Evolutionary conservation across 2,888 invertebrate genomes (phyloP), one percentile per base, ranked within the genome.

Genomic region (Byasa hedistus): DNA sequence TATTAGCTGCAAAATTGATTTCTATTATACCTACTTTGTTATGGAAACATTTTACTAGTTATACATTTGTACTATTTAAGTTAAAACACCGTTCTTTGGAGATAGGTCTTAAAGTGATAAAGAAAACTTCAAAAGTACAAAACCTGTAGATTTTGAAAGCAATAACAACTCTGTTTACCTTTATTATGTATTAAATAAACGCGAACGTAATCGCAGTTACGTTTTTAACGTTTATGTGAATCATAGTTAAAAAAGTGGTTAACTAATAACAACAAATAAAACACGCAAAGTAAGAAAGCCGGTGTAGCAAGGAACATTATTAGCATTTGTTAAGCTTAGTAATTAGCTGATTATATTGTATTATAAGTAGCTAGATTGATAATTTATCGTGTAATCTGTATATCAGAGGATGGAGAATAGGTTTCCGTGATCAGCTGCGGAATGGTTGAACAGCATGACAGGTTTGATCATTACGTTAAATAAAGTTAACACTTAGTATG

Each of bases 351-450:
- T 19, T 65, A 57, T 61, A 61, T 57, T 57, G 51, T 56, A 65
- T 65, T 61, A 61, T 57, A 61, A 65, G 24, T 51, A 61, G 60
- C 36, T 39, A 36, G 56, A 52, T 57, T 52, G 52, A 24, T 61
- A 57, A 61, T 65, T 39, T 65, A 61, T 65, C 57, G 61, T 61
- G 57, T 65, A 61, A 57, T 51, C 57, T 24, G 52, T 51, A 24
- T 39, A 57, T 51, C 61, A 60, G 48, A 23, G 19, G 51, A 48
- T 21, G 7, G 62, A 60, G 74, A 76, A 76, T 76, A 66, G 68
- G 62, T 73, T 72, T 75, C 70, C 73, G 75, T 62, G 73, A 44
- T 77, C 66, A 52, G 36, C 55, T 19, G 57, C 36, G 27, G 61
- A 54, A 21, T 52, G 8, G 12, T n/a, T 52, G 21, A 52, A 21